Evolutionary conservation across 1,140 invertebrate species (phyloP), one percentile per base, ranked within the genome.

Genomic region (Hyposmocoma kahamanoa): DNA sequence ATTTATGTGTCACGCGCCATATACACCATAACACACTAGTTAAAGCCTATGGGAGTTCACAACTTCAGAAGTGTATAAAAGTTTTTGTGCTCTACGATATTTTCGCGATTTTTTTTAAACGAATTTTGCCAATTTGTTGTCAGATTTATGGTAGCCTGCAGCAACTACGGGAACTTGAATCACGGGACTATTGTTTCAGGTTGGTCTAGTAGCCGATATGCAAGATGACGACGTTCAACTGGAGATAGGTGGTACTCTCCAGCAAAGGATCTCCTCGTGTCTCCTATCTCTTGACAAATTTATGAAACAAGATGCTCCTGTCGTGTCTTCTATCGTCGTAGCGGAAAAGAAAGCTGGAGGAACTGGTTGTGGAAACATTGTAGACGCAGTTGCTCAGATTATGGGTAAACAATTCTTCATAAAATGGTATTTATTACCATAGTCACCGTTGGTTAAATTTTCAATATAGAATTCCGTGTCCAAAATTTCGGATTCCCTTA

Each of bases 251-350:
- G 96, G 96, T 2, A 96, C 95, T 1, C 79, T 96, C 13, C 94
- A 95, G 55, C 96, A 97, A 78, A 88, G 92, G 64, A 94, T 97
- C 50, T 88, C 89, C 0, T 95, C 91, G 0, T 97, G 95, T 83
- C 84, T 97, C 1, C 74, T 89, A 51, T 82, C 89, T 3, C 53
- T 93, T 22, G 91, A 93, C 64, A 86, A 88, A 21, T 92, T 97
- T 76, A 72, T 97, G 9, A 89, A 87, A 42, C 90, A 91, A 56
- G 67, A 87, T 3, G 68, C 89, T 2, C 67, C 90, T 4, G 89
- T 96, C 21, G 91, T 96, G 1, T 91, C 93, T 0, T 94, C 93
- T 61, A 94, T 93, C 82, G 93, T 95, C 0, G 90, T 93, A 0
- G 94, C 92, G 2, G 92, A 95, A 62, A 94, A 93, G 76, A 84